Evolutionary conservation across 2,797 vertebrate genomes (phyloP), one percentile per base, ranked within the genome.

Genomic region (Syndactyla subalaris): DNA sequence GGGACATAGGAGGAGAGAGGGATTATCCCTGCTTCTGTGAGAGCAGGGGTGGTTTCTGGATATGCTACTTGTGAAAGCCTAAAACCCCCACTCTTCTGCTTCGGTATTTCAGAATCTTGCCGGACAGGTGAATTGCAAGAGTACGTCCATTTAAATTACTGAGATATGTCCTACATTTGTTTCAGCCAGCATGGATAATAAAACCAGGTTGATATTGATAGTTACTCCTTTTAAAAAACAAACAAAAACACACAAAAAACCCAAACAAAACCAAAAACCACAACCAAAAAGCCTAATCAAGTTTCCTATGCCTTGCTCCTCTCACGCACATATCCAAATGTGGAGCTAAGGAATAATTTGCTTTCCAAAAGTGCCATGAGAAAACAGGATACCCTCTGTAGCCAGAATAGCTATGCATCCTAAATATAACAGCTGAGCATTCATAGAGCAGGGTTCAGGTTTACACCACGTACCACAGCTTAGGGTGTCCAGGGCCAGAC

Each of bases 361-460:
- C 82, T 94, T 74, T 45, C 72, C 36, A 26, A 89, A 78, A 76
- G 81, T 17, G 49, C 88, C 45, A 30, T 43, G 77, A 85, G 54
- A 84, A 71, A 74, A 65, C 39, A 62, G 45, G 68, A 81, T 93
- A 79, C 54, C 30, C 54, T 43, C 8, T 43, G 27, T 32, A 88
- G 73, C 57, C 38, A 34, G 71, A 73, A 38, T 46, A 84, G 54
- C 45, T 61, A 2, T 14, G 21, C 30, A 6, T 26, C 22, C 93
- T 95, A 93, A 94, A 89, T 91, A 86, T 93, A 95, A 38, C 52
- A 48, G 62, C 76, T 65, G 72, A 81, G 49, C 61, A 21, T 66
- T 86, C 39, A 7, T 0, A 3, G 21, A 26, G 58, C 51, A 43
- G 77, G 82, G 82, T 72, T 95, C 80, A 46, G 58, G 80, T 92